Conservation (phyloP, 2,113 vertebrate species). For the Ellobius talpinus region DNA sequence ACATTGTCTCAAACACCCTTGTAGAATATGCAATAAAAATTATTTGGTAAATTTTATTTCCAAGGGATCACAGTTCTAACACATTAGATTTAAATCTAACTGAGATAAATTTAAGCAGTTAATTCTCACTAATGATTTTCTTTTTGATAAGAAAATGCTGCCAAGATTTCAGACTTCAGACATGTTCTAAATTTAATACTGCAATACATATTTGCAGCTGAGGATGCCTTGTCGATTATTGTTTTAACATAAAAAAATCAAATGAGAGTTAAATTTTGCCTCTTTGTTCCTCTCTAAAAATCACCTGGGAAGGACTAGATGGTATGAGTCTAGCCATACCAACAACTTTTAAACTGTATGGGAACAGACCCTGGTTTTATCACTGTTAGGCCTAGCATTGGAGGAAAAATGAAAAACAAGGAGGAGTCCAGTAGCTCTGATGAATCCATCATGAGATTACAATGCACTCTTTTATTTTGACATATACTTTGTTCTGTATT, state of each 20-base stretch:
- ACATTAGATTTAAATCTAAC: not conserved
- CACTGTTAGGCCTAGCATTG: not conserved
- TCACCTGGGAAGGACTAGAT: not conserved
- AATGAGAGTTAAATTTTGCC: not conserved
- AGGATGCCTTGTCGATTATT: not conserved
- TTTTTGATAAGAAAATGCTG: not conserved
- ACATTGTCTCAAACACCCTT: not conserved
- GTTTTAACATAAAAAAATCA: not conserved
- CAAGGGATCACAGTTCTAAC: not conserved
- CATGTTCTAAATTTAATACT: not conserved
- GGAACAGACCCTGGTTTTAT: not conserved
- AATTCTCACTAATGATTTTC: not conserved
- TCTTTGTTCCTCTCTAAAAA: not conserved
- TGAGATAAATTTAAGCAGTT: not conserved
- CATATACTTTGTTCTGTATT: not conserved
- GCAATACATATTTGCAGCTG: not conserved
- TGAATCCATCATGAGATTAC: not conserved
- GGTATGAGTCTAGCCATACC: not conserved
- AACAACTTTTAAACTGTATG: not conserved
- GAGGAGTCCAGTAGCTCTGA: not conserved
- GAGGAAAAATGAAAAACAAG: not conserved
- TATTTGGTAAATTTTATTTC: not conserved
- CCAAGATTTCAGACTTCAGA: not conserved
- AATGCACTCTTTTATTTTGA: not conserved
- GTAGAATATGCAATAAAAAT: not conserved